A percentile compares a stretch with the other conserved stretches of the same genome.
Evolutionary conservation across 1,140 invertebrate genomes (phyloP).

Genomic region (Drosophila seguyi): DNA sequence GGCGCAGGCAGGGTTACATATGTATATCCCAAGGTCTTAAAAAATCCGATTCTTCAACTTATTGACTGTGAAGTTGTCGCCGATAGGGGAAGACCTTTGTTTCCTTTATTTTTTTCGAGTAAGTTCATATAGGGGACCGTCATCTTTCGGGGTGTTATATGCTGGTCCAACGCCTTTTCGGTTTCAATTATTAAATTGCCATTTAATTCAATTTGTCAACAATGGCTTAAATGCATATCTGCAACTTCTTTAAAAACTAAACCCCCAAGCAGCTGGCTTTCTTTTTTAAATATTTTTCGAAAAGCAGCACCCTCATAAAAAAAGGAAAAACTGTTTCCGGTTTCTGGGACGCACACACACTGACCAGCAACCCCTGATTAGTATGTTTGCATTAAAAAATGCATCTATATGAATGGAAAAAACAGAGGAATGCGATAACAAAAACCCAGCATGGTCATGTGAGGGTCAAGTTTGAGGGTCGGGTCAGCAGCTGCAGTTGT

Average conservation of each 20-base stretch:
- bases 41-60: conserved; percentile 42
- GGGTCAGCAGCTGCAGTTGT: conserved; percentile 66
- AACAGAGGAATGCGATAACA: conserved; percentile 59
- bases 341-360: conserved; percentile 32
- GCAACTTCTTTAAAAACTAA: conserved; percentile 36
- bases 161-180: conserved; percentile 67
- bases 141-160: conserved; percentile 40
- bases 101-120: conserved; percentile 35
- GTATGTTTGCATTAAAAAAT: conserved; percentile 74
- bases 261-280: conserved; percentile 31
- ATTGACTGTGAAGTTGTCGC: conserved; percentile 61
- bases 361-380: conserved; percentile 71
- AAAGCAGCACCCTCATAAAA: conserved; percentile 72
- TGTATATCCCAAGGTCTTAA: conserved; percentile 26
- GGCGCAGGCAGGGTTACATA: conserved; percentile 1
- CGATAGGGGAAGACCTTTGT: conserved; percentile 56
- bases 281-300: conserved; percentile 25
- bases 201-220: conserved; percentile 79
- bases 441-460: conserved; percentile 71
- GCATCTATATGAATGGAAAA: conserved; percentile 29
- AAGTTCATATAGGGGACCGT: conserved; percentile 52
- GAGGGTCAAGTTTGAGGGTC: conserved; percentile 73
- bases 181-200: conserved; percentile 67
- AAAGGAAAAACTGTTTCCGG: conserved; percentile 65
- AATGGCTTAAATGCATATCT: conserved; percentile 44